Percentiles rank a stretch among this genome's conserved stretches.
Conservation (phyloP, 2,888 invertebrate genomes). For the Xylophagus ater region DNA sequence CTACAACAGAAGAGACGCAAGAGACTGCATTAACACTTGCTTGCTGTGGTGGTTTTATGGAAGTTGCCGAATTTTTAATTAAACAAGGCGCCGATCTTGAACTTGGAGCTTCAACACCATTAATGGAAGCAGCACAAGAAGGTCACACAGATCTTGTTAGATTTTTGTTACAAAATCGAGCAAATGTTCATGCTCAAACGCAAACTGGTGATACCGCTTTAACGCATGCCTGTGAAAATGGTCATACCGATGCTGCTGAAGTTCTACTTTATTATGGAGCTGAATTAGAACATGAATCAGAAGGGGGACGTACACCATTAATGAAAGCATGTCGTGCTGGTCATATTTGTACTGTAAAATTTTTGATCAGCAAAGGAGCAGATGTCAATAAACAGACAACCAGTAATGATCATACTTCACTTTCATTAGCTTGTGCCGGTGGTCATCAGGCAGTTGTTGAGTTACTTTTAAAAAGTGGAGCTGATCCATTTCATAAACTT, state of each 20-base stretch:
- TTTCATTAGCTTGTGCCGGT: constrained; percentile 92
- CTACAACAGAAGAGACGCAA: constrained; percentile 97
- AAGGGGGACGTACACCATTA: constrained; percentile 92
- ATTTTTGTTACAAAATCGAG: constrained; percentile 72
- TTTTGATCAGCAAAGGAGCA: constrained; percentile 78
- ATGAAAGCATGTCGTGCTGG: constrained; percentile 99
- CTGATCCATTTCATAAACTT: constrained; percentile 91
- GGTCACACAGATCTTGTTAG: constrained; percentile 86
- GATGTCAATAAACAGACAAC: constrained; percentile 82
- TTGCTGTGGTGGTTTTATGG: constrained; percentile 89
- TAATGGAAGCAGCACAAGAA: constrained; percentile 98
- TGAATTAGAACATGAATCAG: constrained; percentile 89
- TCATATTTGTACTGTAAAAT: constrained; percentile 91
- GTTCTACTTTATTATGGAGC: constrained; percentile 83
- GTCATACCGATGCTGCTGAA: constrained; percentile 94
- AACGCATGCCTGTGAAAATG: constrained; percentile 97
- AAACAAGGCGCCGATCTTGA: constrained; percentile 92
- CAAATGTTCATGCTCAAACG: constrained; percentile 88
- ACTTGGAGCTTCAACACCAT: constrained; percentile 87
- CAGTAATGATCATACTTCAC: constrained; percentile 93
- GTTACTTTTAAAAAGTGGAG: constrained; percentile 78
- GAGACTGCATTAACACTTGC: constrained; percentile 91
- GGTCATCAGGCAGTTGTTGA: constrained; percentile 92
- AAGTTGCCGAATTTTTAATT: constrained; percentile 89
- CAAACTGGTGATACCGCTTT: constrained; percentile 93